Base-by-base conservation (phyloP, 2,888 invertebrate genomes). In the Ptilodon capucinus region DNA sequence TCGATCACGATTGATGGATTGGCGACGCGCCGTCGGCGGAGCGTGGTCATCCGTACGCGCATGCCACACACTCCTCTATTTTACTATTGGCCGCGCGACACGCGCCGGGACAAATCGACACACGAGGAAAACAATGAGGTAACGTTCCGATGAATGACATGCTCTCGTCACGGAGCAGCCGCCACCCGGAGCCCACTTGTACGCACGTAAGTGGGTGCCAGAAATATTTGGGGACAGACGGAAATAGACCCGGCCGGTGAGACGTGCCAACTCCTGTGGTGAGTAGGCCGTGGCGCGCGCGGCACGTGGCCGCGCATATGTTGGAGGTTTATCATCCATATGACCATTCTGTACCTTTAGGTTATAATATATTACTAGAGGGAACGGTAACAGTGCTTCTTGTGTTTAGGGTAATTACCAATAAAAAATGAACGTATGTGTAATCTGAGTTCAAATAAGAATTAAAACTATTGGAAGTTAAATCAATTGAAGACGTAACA, bases 91-190 rank as follows among this genome's bases (percentile, higher is more conserved):
- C 65, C 67, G 73, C 65, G 66, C 65, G 74, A 71, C 79, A 78
- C 76, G 77, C 78, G 78, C 73, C 71, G 69, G 71, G 75, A 78
- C 84, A 81, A 84, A 86, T 86, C 82, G 81, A 82, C 80, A 80
- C 84, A 74, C 79, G 79, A 81, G 76, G 81, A 85, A 83, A 84
- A 86, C 88, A 87, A 89, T 83, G 81, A 77, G 80, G 81, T 83
- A 85, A 83, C 81, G 83, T 84, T 79, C 82, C 82, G 87, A 91
- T 90, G 91, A 91, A 91, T 91, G 90, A 90, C 90, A 85, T 64
- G 76, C 74, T 76, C 69, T 66, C 77, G 74, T 73, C 77, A 74
- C 76, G 49, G 75, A 73, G 39, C 21, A n/a, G n/a, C 32, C n/a
- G 68, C 71, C 70, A 69, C 72, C 72, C 77, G 68, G 71, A 79